A percentile compares a stretch with the other conserved stretches of the same genome.
phyloP scores from a whole-genome alignment of 2,797 vertebrate genomes.

The Myripristis jacobus region DNA sequence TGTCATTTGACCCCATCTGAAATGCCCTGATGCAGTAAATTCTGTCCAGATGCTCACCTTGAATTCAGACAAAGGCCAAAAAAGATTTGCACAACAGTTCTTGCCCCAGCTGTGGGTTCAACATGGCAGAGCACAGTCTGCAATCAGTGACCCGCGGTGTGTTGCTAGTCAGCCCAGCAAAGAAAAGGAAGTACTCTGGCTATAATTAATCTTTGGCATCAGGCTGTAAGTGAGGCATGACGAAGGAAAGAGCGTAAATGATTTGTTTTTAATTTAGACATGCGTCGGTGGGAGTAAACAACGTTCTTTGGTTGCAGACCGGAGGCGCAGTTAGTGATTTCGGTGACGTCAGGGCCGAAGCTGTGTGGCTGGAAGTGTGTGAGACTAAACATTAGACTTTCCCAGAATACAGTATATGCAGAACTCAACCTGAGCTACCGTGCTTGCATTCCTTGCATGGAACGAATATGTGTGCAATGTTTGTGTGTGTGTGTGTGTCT shows the following conservation, averaged over 20 bases:
- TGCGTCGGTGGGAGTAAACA: conserved; percentile 64
- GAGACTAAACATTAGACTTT: not conserved
- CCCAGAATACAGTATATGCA: not conserved
- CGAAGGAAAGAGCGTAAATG: conserved; percentile 52
- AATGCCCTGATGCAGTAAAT: not conserved
- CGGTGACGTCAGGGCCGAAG: not conserved
- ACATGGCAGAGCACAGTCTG: conserved; percentile 11
- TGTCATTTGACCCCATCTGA: not conserved
- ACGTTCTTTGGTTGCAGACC: conserved; percentile 62
- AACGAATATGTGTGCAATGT: not conserved
- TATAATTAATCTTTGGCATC: conserved; percentile 74
- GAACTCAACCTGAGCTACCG: conserved; percentile 2
- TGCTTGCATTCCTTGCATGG: not conserved
- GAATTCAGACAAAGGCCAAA: conserved; percentile 1
- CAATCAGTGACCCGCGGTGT: conserved; percentile 13
- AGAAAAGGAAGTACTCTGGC: conserved; percentile 59
- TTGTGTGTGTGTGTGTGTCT: not conserved
- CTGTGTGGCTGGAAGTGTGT: too few relatives aligned
- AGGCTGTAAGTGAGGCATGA: conserved; percentile 29
- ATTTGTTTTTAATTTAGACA: conserved; percentile 62
- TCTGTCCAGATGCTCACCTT: not conserved
- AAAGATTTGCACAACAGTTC: too few relatives aligned
- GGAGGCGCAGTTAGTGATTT: not conserved
- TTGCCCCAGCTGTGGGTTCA: not conserved
- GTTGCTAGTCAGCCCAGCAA: conserved; percentile 28